Base-by-base conservation (phyloP, 2,888 invertebrate species). In the Macropis europaea region DNA sequence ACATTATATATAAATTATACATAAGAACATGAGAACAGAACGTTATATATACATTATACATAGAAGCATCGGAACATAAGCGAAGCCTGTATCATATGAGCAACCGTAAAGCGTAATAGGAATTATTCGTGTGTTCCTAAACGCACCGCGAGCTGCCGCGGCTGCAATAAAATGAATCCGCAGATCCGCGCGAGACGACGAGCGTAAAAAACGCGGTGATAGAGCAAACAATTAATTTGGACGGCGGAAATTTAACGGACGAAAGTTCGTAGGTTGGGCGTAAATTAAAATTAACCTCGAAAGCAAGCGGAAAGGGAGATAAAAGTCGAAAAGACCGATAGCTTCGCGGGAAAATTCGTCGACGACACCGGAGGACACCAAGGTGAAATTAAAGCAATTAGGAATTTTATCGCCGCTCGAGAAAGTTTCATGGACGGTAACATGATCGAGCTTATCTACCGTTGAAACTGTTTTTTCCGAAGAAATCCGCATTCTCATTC, bases 391-490 rank as follows among this genome's bases (percentile, higher is more conserved):
- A 47, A 36, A 42, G 52, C 59, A 70, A 70, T 66, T 82, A 82
- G 74, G 78, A 72, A 73, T 76, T 78, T 82, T 80, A 82, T 78
- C 78, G 78, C 32, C 28, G 11, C 17, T 19, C 43, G 6, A 11
- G 66, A 32, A 81, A 79, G 45, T 79, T 68, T 71, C 54, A 36
- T 54, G 24, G 36, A 45, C 22, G n/a, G 42, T 26, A 69, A 61
- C 64, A 76, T 28, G 64, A 68, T 78, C 70, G 42, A 30, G 30
- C 75, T 77, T 77, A 77, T 77, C 77, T 63, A 52, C 30, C n/a
- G n/a, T n/a, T n/a, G n/a, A n/a, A n/a, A n/a, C n/a, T n/a, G n/a
- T n/a, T n/a, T n/a, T n/a, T n/a, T n/a, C n/a, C n/a, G n/a, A n/a
- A n/a, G n/a, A n/a, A n/a, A n/a, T n/a, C n/a, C n/a, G n/a, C n/a